Base-by-base conservation (phyloP, 2,888 invertebrate genomes). In the Chrysomela aeneicollis region DNA sequence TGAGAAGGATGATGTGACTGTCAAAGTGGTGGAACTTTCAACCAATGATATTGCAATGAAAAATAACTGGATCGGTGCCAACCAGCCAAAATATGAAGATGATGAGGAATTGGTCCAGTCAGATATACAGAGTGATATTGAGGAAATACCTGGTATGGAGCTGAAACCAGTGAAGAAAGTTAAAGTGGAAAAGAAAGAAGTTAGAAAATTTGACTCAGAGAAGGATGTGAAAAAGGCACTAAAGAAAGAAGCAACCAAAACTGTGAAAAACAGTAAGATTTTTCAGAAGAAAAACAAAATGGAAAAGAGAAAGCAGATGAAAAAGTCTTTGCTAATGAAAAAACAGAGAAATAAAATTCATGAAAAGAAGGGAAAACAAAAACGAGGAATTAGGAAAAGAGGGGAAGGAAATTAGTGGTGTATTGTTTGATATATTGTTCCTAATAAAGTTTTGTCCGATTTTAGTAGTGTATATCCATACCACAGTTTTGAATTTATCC, bases 11-110 rank as follows among this genome's bases (percentile, higher is more conserved):
- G 89, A 91, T 78, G 92, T 92, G 0, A 90, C 90, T 70, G 92
- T 94, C 0, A 92, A 91, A 84, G 90, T 94, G 65, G 86, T 90
- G 0, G 92, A 93, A 78, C 81, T 94, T 8, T 89, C 91, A 17
- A 84, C 91, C 42, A 88, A 88, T 64, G 89, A 90, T 58, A 82
- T 92, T 47, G 88, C 90, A n/a, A 86, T 89, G 63, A 87, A 87
- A 76, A 88, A 88, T 73, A 87, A 90, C 75, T 89, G 90, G 80
- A 90, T 93, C 66, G 93, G 93, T 8, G 86, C 87, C 61, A 92
- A 92, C 79, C 86, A 84, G 76, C 86, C 86, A 0, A 73, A 75
- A 62, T 79, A 78, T 64, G 75, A 77, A 53, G 70, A 76, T 15
- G 73, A 77, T n/a, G 74, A 77, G 59, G 74, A 82, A n/a, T n/a